A percentile compares a stretch with the other conserved stretches of the same genome.
phyloP scores from a whole-genome alignment of 2,888 invertebrate genomes.

The Cyaniris semiargus region DNA sequence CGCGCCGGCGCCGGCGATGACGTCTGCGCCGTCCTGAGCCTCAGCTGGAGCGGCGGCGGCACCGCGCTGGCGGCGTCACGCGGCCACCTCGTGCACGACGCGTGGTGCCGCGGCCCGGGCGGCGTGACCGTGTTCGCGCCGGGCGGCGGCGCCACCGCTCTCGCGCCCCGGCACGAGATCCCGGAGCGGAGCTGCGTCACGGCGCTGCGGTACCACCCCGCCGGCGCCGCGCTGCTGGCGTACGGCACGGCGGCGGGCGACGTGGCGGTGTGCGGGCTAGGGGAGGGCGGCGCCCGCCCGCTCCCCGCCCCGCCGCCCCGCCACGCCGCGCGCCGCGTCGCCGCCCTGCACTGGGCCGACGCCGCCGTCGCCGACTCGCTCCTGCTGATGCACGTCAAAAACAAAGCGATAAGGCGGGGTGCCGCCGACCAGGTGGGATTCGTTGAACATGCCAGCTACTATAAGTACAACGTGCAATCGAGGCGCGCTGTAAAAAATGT shows the following conservation, averaged over 20 bases:
- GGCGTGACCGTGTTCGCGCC: conserved; percentile 60
- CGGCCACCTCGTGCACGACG: conserved; percentile 60
- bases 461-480: conserved; percentile 35
- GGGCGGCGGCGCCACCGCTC: conserved; percentile 72
- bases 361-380: conserved; percentile 54
- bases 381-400: conserved; percentile 58
- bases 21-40: conserved; percentile 53
- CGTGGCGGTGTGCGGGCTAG: conserved; percentile 56
- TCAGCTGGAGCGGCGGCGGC: conserved; percentile 65
- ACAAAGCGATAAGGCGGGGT: conserved; percentile 58
- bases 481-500: neutral
- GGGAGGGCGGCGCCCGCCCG: conserved; percentile 49
- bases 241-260: conserved; percentile 67
- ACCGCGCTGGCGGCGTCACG: conserved; percentile 63
- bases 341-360: conserved; percentile 62
- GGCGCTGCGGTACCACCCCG: conserved; percentile 60
- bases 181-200: conserved; percentile 66
- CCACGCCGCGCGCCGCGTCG: conserved; percentile 60
- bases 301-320: conserved; percentile 58
- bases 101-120: conserved; percentile 67
- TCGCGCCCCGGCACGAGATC: conserved; percentile 57
- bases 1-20: conserved; percentile 58
- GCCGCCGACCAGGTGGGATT: conserved; percentile 57
- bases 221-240: conserved; percentile 58
- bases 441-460: conserved; percentile 34